A percentile compares a stretch with the other conserved stretches of the same genome.
Evolutionary conservation across 2,113 vertebrate species (phyloP).

Genomic region (Columbina picui): DNA sequence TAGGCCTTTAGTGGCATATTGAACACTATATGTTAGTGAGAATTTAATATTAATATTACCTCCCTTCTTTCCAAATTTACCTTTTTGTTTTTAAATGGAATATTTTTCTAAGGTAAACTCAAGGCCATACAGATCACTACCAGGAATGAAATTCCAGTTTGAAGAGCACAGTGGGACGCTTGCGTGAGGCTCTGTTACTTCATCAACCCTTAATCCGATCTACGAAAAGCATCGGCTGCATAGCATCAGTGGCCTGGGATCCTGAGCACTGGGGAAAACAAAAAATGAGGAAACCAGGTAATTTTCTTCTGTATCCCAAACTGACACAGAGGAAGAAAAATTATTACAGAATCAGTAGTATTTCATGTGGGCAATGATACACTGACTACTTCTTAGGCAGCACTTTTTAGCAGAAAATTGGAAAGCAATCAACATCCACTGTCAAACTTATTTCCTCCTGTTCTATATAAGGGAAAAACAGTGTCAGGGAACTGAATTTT

Average conservation of each 20-base stretch:
- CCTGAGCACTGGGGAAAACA: not conserved
- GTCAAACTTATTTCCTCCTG: conserved; percentile 9
- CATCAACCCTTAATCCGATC: not conserved
- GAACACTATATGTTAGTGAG: not conserved
- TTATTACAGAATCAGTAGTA: not conserved
- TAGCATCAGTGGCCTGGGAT: not conserved
- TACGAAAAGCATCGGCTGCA: conserved; percentile 18
- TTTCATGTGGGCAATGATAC: not conserved
- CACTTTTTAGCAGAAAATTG: conserved; percentile 8
- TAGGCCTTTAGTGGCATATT: not conserved
- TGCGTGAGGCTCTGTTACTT: not conserved
- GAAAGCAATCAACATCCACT: not conserved
- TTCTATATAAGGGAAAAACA: not conserved
- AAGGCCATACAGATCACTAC: not conserved
- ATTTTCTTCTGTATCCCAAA: conserved; percentile 2
- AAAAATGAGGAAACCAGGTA: conserved; percentile 11
- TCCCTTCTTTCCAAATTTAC: not conserved
- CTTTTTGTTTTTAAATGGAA: not conserved
- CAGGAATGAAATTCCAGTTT: conserved; percentile 33
- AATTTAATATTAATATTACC: not conserved
- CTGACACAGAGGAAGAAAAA: not conserved
- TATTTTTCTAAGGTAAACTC: not conserved
- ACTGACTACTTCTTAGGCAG: not conserved
- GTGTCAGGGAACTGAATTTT: not conserved
- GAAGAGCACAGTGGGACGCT: conserved; percentile 29